A percentile compares a stretch with the other conserved stretches of the same genome.
Conservation (phyloP, 2,797 vertebrate genomes). For the Pantherophis vulpinus region DNA sequence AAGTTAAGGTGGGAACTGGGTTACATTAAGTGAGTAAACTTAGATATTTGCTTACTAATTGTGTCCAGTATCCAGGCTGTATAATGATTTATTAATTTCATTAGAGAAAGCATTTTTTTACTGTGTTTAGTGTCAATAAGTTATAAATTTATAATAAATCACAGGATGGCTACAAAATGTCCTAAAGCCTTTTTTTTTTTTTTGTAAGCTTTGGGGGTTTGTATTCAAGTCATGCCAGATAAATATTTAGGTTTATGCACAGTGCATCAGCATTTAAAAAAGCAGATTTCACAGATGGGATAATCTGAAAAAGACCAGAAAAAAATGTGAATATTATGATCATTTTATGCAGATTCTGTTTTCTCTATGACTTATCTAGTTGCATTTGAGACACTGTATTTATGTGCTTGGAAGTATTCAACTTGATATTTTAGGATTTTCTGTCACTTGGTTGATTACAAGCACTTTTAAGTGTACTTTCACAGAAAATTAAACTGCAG, state of each 20-base stretch:
- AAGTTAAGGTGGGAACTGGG: background rate
- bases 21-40: background rate
- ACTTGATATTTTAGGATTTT: background rate
- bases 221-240: background rate
- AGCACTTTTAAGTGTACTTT: background rate
- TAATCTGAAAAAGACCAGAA: background rate
- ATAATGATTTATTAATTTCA: background rate
- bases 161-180: background rate
- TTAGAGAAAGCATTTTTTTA: background rate
- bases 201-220: background rate
- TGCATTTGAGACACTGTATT: conserved; percentile 14
- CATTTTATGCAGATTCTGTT: conserved; percentile 14
- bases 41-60: background rate
- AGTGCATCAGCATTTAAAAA: background rate
- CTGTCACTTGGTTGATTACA: conserved; percentile 27
- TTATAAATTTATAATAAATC: background rate
- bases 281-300: background rate
- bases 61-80: background rate
- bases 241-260: background rate
- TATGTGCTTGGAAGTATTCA: background rate
- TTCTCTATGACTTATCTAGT: background rate
- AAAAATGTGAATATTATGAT: background rate
- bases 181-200: background rate
- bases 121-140: background rate
- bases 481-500: conserved; percentile 24